phyloP scores from a whole-genome alignment of 1,140 invertebrate species.

The Drosophila pectinifera region DNA sequence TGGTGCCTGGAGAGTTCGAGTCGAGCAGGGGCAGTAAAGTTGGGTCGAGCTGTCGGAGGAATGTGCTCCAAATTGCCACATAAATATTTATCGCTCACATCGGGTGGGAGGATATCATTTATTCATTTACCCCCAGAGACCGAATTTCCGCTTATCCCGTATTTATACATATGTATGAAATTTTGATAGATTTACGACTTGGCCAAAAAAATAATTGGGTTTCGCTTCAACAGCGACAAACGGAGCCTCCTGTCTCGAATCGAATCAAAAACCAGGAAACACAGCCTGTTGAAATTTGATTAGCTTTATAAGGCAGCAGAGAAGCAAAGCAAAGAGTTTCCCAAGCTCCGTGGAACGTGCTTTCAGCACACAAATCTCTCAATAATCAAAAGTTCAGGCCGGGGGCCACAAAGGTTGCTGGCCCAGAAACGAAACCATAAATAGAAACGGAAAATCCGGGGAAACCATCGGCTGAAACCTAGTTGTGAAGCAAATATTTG shows the following conservation, averaged over 20 bases:
- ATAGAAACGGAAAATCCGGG: slow-evolving; percentile 20
- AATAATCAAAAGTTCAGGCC: slow-evolving; percentile 23
- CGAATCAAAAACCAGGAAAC: slow-evolving; percentile 16
- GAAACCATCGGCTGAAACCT: slow-evolving; percentile 1
- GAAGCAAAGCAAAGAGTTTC: slow-evolving; percentile 42
- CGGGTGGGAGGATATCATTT: slow-evolving; percentile 36
- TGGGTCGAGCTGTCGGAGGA: slow-evolving; percentile 29
- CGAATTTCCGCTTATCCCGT: slow-evolving; percentile 39
- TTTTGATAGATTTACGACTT: slow-evolving; percentile 54
- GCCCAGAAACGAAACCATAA: slow-evolving; percentile 23
- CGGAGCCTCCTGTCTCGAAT: not conserved
- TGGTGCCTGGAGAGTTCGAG: slow-evolving; percentile 1
- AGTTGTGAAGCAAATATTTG: slow-evolving; percentile 31
- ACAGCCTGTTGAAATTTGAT: slow-evolving; percentile 51
- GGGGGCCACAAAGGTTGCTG: slow-evolving; percentile 21
- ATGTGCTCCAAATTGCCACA: slow-evolving; percentile 65
- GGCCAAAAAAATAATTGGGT: slow-evolving; percentile 40
- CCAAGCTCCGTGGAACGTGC: slow-evolving; percentile 47
- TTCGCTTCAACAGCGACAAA: slow-evolving; percentile 18
- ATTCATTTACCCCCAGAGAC: slow-evolving; percentile 53
- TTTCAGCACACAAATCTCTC: slow-evolving; percentile 30
- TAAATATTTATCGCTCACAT: slow-evolving; percentile 65
- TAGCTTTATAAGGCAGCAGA: slow-evolving; percentile 30
- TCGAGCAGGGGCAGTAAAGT: slow-evolving; percentile 16
- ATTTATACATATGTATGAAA: slow-evolving; percentile 44